Conservation (phyloP, 2,797 vertebrate genomes). For the Semotilus atromaculatus region DNA sequence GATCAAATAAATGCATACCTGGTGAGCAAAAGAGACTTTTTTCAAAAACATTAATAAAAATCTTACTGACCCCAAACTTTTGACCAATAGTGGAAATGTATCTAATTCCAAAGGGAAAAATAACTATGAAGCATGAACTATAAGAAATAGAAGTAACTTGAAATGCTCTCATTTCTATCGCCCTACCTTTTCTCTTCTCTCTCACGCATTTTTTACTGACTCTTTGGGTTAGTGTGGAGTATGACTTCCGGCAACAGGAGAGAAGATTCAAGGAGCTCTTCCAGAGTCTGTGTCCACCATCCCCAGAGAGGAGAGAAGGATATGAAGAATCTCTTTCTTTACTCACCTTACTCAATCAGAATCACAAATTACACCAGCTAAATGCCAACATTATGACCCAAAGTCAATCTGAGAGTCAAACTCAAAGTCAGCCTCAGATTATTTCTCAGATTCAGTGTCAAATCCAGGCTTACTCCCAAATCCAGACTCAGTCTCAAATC, state of each 20-base stretch:
- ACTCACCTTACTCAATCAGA: slow-evolving; percentile 61
- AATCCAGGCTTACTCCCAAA: neutral
- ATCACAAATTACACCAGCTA: slow-evolving; percentile 66
- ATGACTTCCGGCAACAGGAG: slow-evolving; percentile 82
- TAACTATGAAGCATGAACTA: neutral
- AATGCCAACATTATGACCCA: slow-evolving; percentile 56
- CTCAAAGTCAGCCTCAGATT: slow-evolving; percentile 13
- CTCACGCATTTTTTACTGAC: slow-evolving; percentile 44
- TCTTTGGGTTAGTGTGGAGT: slow-evolving; percentile 77
- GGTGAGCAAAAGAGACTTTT: neutral
- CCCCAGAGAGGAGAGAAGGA: slow-evolving; percentile 45
- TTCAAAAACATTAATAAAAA: neutral
- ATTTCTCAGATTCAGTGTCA: slow-evolving; percentile 3
- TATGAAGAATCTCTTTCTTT: slow-evolving; percentile 58
- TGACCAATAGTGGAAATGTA: neutral
- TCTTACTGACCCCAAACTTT: neutral
- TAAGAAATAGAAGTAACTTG: neutral
- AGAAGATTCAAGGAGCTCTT: slow-evolving; percentile 74
- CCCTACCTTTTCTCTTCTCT: neutral
- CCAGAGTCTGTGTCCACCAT: slow-evolving; percentile 59
- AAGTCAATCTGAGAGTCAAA: slow-evolving; percentile 7
- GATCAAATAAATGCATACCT: neutral
- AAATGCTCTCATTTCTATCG: neutral
- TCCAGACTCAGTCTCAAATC: no score
- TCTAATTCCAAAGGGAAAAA: neutral